Conservation (phyloP, 2,797 vertebrate species). For the Hybognathus amarus region DNA sequence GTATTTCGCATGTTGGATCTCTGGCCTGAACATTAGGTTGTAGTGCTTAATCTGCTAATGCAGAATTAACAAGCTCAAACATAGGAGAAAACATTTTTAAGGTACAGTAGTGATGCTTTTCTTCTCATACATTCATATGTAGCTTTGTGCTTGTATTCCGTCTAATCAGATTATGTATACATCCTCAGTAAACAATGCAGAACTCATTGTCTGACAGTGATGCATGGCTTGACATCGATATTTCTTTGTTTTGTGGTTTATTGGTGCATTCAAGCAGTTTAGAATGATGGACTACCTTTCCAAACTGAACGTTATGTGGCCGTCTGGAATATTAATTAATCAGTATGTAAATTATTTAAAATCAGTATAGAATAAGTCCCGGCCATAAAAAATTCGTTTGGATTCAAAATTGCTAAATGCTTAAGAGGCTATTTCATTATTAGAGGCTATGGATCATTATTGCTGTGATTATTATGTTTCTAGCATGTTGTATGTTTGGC, state of each 20-base stretch:
- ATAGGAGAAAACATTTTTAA: not conserved
- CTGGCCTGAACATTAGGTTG: not conserved
- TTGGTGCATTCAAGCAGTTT: conserved; percentile 25
- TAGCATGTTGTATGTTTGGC: too few relatives aligned
- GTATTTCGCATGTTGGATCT: not conserved
- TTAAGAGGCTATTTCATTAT: too few relatives aligned
- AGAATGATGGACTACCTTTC: conserved; percentile 24
- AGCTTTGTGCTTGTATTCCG: conserved; percentile 1
- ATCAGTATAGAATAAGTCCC: not conserved
- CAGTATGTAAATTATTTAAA: not conserved
- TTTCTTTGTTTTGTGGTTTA: conserved; percentile 19
- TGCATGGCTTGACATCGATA: conserved; percentile 5
- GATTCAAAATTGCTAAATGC: too few relatives aligned
- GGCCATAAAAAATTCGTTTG: too few relatives aligned
- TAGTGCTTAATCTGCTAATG: too few relatives aligned
- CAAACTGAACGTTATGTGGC: not conserved
- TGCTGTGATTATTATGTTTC: too few relatives aligned
- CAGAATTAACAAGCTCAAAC: not conserved
- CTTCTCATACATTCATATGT: not conserved
- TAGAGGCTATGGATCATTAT: too few relatives aligned
- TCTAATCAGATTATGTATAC: conserved; percentile 24
- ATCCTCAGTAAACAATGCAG: conserved; percentile 2
- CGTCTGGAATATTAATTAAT: conserved; percentile 18
- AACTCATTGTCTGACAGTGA: conserved; percentile 7
- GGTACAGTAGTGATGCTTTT: not conserved